Conservation (phyloP, 2,888 invertebrate genomes). For the Eurytoma californica region DNA sequence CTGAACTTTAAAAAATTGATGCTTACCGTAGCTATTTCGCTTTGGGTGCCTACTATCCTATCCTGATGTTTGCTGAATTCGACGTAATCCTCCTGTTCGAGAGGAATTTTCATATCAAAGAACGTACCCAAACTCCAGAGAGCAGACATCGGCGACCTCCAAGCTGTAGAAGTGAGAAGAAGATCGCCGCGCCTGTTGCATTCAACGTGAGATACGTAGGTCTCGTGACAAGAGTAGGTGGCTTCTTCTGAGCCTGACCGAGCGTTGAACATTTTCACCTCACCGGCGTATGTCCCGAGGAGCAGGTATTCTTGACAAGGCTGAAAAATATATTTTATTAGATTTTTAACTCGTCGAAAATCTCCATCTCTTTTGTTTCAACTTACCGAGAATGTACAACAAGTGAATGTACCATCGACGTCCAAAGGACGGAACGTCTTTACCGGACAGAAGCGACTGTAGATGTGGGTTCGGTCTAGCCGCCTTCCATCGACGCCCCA, state of each 20-base stretch:
- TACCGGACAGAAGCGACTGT: slow-evolving; percentile 87
- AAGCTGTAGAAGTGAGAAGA: slow-evolving; percentile 90
- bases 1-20: not conserved
- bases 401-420: slow-evolving; percentile 85
- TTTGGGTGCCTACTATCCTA: slow-evolving; percentile 91
- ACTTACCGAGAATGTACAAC: slow-evolving; percentile 80
- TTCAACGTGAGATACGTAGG: slow-evolving; percentile 89
- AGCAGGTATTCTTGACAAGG: slow-evolving; percentile 82
- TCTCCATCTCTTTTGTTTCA: not conserved
- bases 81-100: slow-evolving; percentile 91
- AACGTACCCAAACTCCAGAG: slow-evolving; percentile 82
- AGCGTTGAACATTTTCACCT: slow-evolving; percentile 91
- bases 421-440: slow-evolving; percentile 84
- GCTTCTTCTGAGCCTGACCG: slow-evolving; percentile 89
- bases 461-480: slow-evolving; percentile 88
- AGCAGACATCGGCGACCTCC: slow-evolving; percentile 89
- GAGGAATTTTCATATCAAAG: slow-evolving; percentile 75
- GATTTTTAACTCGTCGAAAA: slow-evolving; percentile 69
- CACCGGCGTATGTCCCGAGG: slow-evolving; percentile 93
- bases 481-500: slow-evolving; percentile 79
- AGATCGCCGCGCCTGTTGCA: slow-evolving; percentile 82
- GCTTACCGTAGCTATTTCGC: slow-evolving; percentile 85
- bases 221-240: slow-evolving; percentile 88
- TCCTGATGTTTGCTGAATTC: slow-evolving; percentile 95
- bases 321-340: slow-evolving; percentile 68